Conservation (phyloP, 2,113 vertebrate genomes). For the Tiliqua scincoides region DNA sequence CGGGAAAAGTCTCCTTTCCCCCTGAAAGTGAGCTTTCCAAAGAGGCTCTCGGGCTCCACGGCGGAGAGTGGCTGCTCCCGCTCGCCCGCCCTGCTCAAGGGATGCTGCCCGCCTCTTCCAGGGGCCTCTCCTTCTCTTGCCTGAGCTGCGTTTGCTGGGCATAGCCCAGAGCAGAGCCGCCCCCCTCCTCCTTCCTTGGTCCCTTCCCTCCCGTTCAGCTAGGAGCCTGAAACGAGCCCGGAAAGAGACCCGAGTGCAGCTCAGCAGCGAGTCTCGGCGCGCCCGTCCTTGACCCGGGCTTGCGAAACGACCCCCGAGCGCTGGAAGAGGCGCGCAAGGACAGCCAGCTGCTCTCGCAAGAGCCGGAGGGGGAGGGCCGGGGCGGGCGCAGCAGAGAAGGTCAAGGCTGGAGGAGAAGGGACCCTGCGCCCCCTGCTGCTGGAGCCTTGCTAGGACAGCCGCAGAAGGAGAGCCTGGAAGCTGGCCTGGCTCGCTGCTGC, state of each 20-base stretch:
- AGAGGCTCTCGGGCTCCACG: too few species aligned
- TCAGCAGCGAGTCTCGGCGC: background rate
- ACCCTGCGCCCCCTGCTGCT: slow-evolving; percentile 66
- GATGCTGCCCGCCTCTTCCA: too few species aligned
- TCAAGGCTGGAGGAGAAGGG: slow-evolving; percentile 59
- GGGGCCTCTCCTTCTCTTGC: too few species aligned
- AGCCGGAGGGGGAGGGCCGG: background rate
- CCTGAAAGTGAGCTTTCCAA: too few species aligned
- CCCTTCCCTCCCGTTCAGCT: background rate
- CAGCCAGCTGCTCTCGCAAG: background rate
- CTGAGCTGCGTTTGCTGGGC: too few species aligned
- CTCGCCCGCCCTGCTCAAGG: too few species aligned
- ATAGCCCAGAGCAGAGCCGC: too few species aligned
- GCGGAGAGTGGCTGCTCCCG: too few species aligned
- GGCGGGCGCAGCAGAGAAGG: slow-evolving; percentile 8
- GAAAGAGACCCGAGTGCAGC: background rate
- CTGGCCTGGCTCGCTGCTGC: too few species aligned
- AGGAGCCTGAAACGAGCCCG: background rate
- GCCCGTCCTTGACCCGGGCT: background rate
- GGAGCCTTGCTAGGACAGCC: background rate
- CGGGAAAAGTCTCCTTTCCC: too few species aligned
- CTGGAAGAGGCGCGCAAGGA: background rate
- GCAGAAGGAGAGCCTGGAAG: slow-evolving; percentile 3
- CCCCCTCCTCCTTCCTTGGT: background rate
- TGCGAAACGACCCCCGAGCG: background rate